Base-by-base conservation (phyloP, 30 jellyfish, hydroid and myxozoan species). In the Chrysaora quinquecirrha region DNA sequence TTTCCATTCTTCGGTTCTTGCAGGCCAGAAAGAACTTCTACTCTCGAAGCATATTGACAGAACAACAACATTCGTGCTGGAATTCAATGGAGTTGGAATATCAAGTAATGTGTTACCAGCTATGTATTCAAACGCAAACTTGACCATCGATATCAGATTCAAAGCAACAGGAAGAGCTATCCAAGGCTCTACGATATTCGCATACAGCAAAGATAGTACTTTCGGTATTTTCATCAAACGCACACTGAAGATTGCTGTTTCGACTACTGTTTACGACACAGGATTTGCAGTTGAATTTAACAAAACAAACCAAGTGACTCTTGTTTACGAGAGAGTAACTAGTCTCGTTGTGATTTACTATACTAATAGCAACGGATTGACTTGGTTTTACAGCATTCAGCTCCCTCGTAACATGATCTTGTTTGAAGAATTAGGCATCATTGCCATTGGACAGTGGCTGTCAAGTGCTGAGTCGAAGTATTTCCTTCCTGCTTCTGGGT, bases 381-480 rank as follows among this genome's bases (percentile, higher is more conserved):
- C 81, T 9, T 82, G 93, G 93, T 70, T 68, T 35, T 62, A 82
- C 64, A 71, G n/a, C 1, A 21, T 69, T 12, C 28, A 11, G 4
- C 34, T 82, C 3, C 80, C 85, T 10, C 34, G 56, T 28, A 82
- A 27, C 20, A 1, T 70, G 18, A 19, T 20, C 30, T 6, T 82
- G 64, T 70, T 82, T 25, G 86, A 61, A 35, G 48, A 64, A 2
- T 60, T 82, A 2, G 93, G 93, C n/a, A 80, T 82, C 19, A 19
- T 82, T 3, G 70, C 81, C 43, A 60, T 82, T 34, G 93, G 93
- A 23, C 93, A 82, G 74, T 82, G 93, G 93, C 48, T 70, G 7
- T 34, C 86, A 16, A 70, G 86, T 67, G 58, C 25, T 19, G 86
- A 56, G 23, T 61, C 85, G 30, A 82, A 29, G 73, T 35, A 14